Conservation (phyloP, 1,140 invertebrate species). For the Drosophila serrata region DNA sequence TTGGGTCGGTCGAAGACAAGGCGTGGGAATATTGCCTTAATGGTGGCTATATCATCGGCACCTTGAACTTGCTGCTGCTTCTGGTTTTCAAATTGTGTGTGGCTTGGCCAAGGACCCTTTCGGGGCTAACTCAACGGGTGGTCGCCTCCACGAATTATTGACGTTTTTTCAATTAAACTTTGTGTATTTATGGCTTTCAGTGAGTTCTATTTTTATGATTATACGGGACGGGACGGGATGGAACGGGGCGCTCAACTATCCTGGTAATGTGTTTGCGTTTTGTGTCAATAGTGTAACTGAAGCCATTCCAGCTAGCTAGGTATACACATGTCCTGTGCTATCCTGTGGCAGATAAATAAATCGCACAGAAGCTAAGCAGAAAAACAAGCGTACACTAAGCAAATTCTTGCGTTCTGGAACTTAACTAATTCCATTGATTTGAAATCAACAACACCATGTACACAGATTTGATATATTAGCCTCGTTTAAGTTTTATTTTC, state of each 20-base stretch:
- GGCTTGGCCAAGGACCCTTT: constrained; percentile 35
- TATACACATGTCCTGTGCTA: constrained; percentile 24
- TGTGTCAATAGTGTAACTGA: constrained; percentile 70
- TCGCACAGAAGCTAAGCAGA: constrained; percentile 42
- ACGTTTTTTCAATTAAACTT: constrained; percentile 54
- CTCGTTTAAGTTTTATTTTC: background rate
- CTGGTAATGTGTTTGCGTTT: constrained; percentile 31
- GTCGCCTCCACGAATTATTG: constrained; percentile 35
- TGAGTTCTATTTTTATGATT: constrained; percentile 43
- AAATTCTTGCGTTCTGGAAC: background rate
- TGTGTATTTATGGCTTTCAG: constrained; percentile 35
- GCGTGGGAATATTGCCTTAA: constrained; percentile 41
- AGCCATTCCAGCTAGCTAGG: constrained; percentile 34
- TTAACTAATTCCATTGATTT: background rate
- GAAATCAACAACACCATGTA: background rate
- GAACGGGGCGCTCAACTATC: background rate
- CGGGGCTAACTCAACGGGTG: constrained; percentile 32
- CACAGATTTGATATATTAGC: background rate
- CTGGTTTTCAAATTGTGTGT: constrained; percentile 18
- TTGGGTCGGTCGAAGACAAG: constrained; percentile 2
- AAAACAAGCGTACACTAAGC: constrained; percentile 33
- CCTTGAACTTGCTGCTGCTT: constrained; percentile 47
- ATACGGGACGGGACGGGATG: background rate
- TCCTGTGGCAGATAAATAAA: constrained; percentile 39
- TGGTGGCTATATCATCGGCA: constrained; percentile 3